Base-by-base conservation (phyloP, 2,797 vertebrate genomes). In the Lycodopsis pacificus region DNA sequence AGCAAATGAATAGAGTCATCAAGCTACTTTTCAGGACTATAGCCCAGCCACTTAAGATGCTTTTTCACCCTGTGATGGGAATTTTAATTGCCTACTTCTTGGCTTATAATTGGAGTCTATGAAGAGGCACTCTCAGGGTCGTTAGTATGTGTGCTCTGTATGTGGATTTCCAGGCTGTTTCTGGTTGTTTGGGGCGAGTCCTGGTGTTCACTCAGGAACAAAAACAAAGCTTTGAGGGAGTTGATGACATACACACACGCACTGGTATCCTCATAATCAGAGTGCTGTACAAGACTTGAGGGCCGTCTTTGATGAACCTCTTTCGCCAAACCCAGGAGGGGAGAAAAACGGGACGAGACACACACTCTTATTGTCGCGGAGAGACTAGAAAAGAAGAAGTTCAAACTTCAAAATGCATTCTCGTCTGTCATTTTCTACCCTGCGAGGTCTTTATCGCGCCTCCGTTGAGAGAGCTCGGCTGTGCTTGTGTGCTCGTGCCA, bases 1-100 rank as follows among this genome's bases (percentile, higher is more conserved):
- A 88, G 88, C 85, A 93, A 93, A 93, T 93, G 91, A 93, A 94
- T 93, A 90, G 92, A 94, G 92, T 92, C 94, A 93, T 94, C 93
- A 94, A 92, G 91, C 92, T 90, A 91, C 92, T 91, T 92, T 91
- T 93, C 90, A 90, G 84, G 76, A 86, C 89, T 86, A 78, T 84
- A 92, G 86, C 90, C 86, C 88, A 83, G 89, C 89, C 90, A 93
- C 90, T 93, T 92, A 91, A 89, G 89, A 91, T 0, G 79, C 90
- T 91, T 90, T 93, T 91, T 94, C 91, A 89, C 80, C 71, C 83
- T 79, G 89, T 88, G 92, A 92, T 92, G 92, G 92, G 90, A 91
- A 91, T 89, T 94, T 93, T 93, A 94, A 94, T 94, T 93, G 92
- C 90, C 83, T 91, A 81, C 89, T 85, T 83, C 84, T 92, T 77